Evolutionary conservation across 2,888 invertebrate genomes (phyloP), one percentile per base, ranked within the genome.

Genomic region (Philonicus albiceps): DNA sequence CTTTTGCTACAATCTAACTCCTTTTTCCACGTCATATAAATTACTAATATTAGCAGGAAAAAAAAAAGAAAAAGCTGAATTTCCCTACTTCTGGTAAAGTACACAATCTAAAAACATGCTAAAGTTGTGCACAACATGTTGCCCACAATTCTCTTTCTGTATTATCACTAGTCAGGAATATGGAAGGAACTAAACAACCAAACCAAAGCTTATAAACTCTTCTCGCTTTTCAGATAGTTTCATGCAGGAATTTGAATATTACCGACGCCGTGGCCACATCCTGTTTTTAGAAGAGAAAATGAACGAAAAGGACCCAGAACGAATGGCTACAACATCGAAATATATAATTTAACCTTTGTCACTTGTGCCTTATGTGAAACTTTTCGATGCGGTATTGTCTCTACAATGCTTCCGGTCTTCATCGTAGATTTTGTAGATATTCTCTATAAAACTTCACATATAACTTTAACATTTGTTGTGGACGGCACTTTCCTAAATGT

Each of bases 171-270:
- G 80, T 80, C 53, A 76, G 76, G 53, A 34, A 16, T 27, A 49
- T n/a, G 80, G 40, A 80, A 53, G 53, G 43, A 74, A 74, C 74
- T 37, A 37, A 74, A 31, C 31, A 37, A 74, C 74, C 80, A 80
- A 37, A 74, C 74, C 80, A 80, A 80, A 80, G 53, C 80, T 80
- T 80, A 74, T 80, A 80, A 80, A 80, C 80, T 80, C 80, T 13
- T 30, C 27, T 80, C 80, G 53, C 43, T 80, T 80, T 80, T 31
- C 53, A 40, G 49, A 80, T 80, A 80, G 80, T 80, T 80, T 80
- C 80, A 80, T 80, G 80, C 22, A 80, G 80, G 80, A 80, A 80
- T 80, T 80, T 43, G 80, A 80, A 80, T 80, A 80, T 80, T 80
- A 30, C 80, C 80, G 53, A 80, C 80, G 30, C 80, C 53, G 49